Conservation (phyloP, 2,113 vertebrate species). For the Trichechus manatus region DNA sequence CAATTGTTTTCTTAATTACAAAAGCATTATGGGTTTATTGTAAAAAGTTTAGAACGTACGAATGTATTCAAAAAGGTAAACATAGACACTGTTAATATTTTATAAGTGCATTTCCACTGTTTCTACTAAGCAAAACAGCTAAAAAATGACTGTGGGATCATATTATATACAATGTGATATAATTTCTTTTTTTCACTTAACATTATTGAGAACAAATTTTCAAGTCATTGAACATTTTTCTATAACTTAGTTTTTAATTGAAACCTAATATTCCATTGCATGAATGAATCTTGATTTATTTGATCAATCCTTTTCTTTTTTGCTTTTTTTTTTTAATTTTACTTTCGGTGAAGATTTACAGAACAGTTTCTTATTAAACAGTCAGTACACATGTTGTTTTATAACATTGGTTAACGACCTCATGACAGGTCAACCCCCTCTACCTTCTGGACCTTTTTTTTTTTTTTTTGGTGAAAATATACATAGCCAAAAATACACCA, state of each 20-base stretch:
- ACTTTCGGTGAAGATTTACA: too few relatives aligned
- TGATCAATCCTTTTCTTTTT: neutral
- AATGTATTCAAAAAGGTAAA: neutral
- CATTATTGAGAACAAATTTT: neutral
- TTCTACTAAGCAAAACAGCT: neutral
- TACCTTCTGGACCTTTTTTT: too few relatives aligned
- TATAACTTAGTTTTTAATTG: neutral
- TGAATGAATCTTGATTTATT: neutral
- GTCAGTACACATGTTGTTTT: too few relatives aligned
- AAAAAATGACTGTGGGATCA: neutral
- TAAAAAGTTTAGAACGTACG: neutral
- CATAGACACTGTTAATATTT: neutral
- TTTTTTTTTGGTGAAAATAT: too few relatives aligned
- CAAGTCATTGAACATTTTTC: neutral
- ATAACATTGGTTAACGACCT: too few relatives aligned
- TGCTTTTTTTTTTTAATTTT: too few relatives aligned
- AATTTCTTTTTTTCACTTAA: neutral
- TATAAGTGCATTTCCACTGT: neutral
- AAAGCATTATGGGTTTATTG: neutral
- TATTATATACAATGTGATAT: neutral
- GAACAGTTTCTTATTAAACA: too few relatives aligned
- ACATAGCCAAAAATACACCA: too few relatives aligned
- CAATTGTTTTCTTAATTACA: neutral
- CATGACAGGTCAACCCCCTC: too few relatives aligned
- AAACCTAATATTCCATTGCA: neutral